Base-by-base conservation (phyloP, 2,113 vertebrate genomes). In the Alectura lathami region DNA sequence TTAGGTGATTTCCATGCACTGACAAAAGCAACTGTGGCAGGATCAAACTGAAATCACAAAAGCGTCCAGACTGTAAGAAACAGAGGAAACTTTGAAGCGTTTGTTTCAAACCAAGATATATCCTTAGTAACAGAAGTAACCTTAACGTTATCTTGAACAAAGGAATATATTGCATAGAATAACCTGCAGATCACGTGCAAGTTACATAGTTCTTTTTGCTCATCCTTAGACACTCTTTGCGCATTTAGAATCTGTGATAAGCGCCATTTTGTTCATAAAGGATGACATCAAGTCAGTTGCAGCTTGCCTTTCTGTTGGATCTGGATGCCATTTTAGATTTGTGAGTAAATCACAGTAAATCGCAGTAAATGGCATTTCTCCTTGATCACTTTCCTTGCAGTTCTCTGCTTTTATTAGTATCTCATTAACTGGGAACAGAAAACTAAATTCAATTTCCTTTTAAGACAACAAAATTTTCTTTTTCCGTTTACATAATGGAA, bases 401-500 rank as follows among this genome's bases (percentile, higher is more conserved):
- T 79, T 83, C 43, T 69, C 53, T 67, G 24, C 23, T 43, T 79
- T 64, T 87, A 45, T 50, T 86, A 8, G 18, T 57, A 36, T 68
- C 21, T 76, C 40, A 51, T 93, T 89, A 82, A 64, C 36, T 51
- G 29, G 32, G 42, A 86, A 66, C 21, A 73, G 64, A 88, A 90
- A 54, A 36, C 57, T 92, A 72, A 91, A 42, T 91, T 78, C 27
- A 56, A 3, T 95, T 96, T 67, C 57, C 73, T 84, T 91, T 53
- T 75, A 91, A 96, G 83, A 83, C 36, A 86, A 62, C 17, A 60
- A 56, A 60, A 64, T 62, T 75, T 68, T 85, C 26, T 83, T 93
- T 83, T 88, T 75, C 56, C n/a, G 54, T 94, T 95, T 92, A 66
- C 70, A 62, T 91, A 93, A 85, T 62, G 53, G 62, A 92, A 92